Conservation (phyloP, 2,797 vertebrate genomes). For the Sebastes wilsoni region DNA sequence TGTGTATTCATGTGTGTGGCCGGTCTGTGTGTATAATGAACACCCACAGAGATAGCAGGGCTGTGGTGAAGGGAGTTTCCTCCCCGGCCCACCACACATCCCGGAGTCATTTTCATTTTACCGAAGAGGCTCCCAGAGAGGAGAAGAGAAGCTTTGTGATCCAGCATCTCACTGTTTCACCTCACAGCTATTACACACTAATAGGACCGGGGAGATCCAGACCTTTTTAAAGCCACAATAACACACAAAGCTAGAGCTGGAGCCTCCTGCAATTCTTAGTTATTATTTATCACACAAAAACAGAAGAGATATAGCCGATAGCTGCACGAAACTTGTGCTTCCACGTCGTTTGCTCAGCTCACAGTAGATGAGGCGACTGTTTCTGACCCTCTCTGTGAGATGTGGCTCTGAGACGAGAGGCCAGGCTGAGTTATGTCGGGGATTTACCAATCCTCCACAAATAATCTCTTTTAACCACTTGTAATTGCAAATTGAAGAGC, state of each 20-base stretch:
- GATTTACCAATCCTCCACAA: conserved; percentile 37
- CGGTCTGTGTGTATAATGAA: conserved; percentile 65
- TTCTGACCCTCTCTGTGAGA: background rate
- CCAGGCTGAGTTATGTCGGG: conserved; percentile 36
- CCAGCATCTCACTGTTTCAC: conserved; percentile 34
- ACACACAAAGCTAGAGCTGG: background rate
- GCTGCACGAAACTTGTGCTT: background rate
- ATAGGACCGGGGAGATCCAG: conserved; percentile 1
- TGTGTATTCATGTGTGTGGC: conserved; percentile 51
- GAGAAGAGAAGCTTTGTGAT: conserved; percentile 49
- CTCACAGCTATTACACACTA: background rate
- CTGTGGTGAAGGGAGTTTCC: conserved; percentile 75
- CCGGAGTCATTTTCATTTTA: conserved; percentile 56
- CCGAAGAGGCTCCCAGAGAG: conserved; percentile 21
- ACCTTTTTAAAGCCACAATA: background rate
- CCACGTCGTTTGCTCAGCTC: background rate
- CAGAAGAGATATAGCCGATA: background rate
- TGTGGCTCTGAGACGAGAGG: conserved; percentile 3
- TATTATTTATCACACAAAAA: background rate
- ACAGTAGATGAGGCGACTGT: background rate
- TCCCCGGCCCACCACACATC: conserved; percentile 61
- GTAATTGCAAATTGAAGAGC: conserved; percentile 50
- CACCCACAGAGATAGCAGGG: conserved; percentile 74
- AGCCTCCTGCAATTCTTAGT: background rate
- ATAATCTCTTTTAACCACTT: conserved; percentile 25